phyloP scores from a whole-genome alignment of 2,888 invertebrate genomes.

The Neoscelio sp. region DNA sequence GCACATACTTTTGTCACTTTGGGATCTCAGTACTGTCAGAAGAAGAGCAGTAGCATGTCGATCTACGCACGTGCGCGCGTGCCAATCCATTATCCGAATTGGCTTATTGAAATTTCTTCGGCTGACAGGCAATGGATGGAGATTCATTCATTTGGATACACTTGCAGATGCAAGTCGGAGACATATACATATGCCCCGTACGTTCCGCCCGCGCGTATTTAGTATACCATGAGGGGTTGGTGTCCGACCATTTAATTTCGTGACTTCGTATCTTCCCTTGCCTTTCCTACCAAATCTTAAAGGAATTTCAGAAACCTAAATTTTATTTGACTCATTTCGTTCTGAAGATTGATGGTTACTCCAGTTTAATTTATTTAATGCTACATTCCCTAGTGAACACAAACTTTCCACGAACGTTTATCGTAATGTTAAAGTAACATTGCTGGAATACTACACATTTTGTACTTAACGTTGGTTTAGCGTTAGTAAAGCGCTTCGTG shows the following conservation, averaged over 20 bases:
- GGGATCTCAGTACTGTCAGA: constrained; percentile 59
- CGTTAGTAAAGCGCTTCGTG: no score
- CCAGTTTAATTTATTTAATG: constrained; percentile 56
- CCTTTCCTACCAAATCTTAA: constrained; percentile 51
- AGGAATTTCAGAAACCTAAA: constrained; percentile 54
- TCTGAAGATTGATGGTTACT: constrained; percentile 53
- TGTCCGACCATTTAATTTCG: constrained; percentile 77
- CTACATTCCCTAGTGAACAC: constrained; percentile 54
- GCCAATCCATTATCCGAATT: constrained; percentile 82
- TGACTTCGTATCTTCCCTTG: constrained; percentile 68
- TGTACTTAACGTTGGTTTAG: no score
- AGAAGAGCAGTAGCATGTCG: constrained; percentile 56
- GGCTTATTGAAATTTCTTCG: constrained; percentile 82
- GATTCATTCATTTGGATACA: constrained; percentile 80
- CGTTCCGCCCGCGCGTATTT: constrained; percentile 57
- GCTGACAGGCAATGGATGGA: constrained; percentile 81
- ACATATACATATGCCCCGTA: constrained; percentile 66
- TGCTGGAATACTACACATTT: no score
- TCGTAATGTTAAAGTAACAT: no score
- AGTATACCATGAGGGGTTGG: constrained; percentile 58
- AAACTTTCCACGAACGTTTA: constrained; percentile 55
- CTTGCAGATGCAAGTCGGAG: constrained; percentile 75
- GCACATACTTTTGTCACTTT: constrained; percentile 64
- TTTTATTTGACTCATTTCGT: constrained; percentile 62
- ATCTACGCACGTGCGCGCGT: constrained; percentile 72